Percentiles rank a stretch among this genome's conserved stretches.
phyloP scores from a whole-genome alignment of 1,140 invertebrate species.

The Thaumetopoea pityocampa region DNA sequence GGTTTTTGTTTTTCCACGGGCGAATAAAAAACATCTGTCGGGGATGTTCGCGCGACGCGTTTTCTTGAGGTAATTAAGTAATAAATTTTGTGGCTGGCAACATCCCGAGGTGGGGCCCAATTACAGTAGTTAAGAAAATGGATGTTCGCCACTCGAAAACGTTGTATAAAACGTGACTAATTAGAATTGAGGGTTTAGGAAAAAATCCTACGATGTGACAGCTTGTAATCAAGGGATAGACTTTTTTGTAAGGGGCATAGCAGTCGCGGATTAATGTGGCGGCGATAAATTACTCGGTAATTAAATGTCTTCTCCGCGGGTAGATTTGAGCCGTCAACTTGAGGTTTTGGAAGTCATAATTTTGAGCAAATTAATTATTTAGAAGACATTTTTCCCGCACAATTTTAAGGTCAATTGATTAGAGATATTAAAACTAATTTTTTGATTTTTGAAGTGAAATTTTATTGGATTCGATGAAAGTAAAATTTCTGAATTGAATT shows the following conservation, averaged over 20 bases:
- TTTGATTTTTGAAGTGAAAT: too few relatives aligned
- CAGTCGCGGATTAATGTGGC: constrained; percentile 55
- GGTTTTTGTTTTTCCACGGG: constrained; percentile 70
- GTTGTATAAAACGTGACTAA: constrained; percentile 58
- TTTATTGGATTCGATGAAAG: too few relatives aligned
- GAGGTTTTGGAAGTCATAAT: constrained; percentile 7
- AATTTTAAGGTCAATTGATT: neutral
- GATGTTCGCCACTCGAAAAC: constrained; percentile 50
- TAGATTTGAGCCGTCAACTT: constrained; percentile 11
- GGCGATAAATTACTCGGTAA: constrained; percentile 62
- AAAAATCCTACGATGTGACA: constrained; percentile 71
- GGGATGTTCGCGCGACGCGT: constrained; percentile 56
- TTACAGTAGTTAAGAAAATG: constrained; percentile 71
- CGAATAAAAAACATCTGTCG: constrained; percentile 74
- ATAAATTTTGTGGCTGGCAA: constrained; percentile 73
- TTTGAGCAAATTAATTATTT: constrained; percentile 13
- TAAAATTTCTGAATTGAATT: too few relatives aligned
- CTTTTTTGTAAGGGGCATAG: constrained; percentile 48
- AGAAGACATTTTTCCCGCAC: constrained; percentile 6
- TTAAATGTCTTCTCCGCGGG: constrained; percentile 57
- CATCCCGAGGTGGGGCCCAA: constrained; percentile 65
- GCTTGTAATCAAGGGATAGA: constrained; percentile 71
- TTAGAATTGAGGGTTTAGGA: constrained; percentile 66
- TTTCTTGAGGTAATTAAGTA: constrained; percentile 75
- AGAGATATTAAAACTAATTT: too few relatives aligned